These are phyloP conservation scores for Chaitophorus viminalis DNA, from an alignment of 2,888 invertebrate species.

Conservation along the genomic window DNA sequence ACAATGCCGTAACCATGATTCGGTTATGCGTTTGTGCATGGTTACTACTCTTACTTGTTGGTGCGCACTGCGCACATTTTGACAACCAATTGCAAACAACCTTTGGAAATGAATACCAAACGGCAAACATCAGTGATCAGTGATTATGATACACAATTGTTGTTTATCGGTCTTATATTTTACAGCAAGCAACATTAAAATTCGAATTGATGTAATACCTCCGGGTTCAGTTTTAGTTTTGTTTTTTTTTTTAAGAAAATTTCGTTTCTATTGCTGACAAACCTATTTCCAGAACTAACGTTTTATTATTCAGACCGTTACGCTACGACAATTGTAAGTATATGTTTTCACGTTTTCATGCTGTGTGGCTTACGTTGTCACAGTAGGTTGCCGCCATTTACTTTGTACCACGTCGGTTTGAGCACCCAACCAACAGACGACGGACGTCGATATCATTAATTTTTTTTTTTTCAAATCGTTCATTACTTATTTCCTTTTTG, in stretches of 20 bases:
- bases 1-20: not conserved
- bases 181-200: not conserved
- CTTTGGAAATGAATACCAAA: not conserved
- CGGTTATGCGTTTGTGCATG: not conserved
- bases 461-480: too few species aligned
- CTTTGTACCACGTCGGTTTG: not conserved
- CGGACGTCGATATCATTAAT: too few species aligned
- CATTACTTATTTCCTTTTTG: too few species aligned
- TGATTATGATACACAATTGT: not conserved
- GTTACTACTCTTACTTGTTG: not conserved
- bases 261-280: not conserved
- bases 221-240: not conserved
- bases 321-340: not conserved
- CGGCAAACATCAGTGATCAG: not conserved
- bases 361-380: not conserved
- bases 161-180: not conserved
- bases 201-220: not conserved
- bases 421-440: too few species aligned
- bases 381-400: conserved; percentile 26
- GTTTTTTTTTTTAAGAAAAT: not conserved
- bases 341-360: not conserved
- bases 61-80: not conserved
- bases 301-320: not conserved
- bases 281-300: not conserved
- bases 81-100: not conserved